Evolutionary conservation across 2,113 vertebrate genomes (phyloP), one percentile per base, ranked within the genome.

Genomic region (Micronycteris hirsuta): DNA sequence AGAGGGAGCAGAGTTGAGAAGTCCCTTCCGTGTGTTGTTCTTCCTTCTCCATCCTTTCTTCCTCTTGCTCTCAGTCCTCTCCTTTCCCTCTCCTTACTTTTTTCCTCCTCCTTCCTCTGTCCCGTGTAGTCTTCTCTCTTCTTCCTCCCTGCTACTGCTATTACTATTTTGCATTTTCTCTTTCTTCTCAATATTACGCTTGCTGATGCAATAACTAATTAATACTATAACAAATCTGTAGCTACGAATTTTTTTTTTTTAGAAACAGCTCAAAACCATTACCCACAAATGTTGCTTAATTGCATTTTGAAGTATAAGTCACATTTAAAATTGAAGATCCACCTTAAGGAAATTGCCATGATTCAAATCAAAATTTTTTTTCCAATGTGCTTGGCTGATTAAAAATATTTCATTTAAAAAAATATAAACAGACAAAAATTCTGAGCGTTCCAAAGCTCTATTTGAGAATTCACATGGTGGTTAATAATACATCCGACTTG

Each of bases 191-290:
- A 96, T 56, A 97, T 56, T 78, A 86, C 90, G 85, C 95, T 96
- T 97, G 41, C 68, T 97, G 84, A 91, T 96, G 41, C 54, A 97
- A 91, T 95, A 96, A 96, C 96, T 97, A 98, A 98, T 97, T 97
- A 97, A 68, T 71, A 87, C 58, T 83, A n/a, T 90, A 93, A 97
- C 67, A 97, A 96, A 98, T 97, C 90, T 98, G 90, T 68, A 97
- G 76, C 88, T 97, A 90, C 93, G 93, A 93, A 97, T 96, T 97
- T 94, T 97, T 97, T 94, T 97, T 97, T 91, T 94, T 97, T 97
- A 97, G 97, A 98, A 97, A 56, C 4, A 61, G 24, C 96, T 95
- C 96, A 98, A 97, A 98, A 97, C 84, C 81, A 92, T 95, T 96
- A 97, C 96, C 94, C 93, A 87, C n/a, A 95, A 97, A 97, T 90